Base-by-base conservation (phyloP, 2,888 invertebrate species). In the Seira sanloemensis region DNA sequence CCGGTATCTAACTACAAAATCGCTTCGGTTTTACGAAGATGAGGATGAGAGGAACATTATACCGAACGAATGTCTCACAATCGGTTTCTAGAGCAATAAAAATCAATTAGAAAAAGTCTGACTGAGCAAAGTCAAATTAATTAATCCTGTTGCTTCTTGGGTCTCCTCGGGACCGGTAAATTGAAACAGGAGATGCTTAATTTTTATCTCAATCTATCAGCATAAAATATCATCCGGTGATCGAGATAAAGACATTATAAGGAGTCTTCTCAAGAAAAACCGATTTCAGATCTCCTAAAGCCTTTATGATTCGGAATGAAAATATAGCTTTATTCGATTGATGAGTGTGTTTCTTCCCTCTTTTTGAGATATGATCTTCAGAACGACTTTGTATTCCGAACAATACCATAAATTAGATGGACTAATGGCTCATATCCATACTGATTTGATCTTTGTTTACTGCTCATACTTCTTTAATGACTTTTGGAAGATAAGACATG, bases 381-480 rank as follows among this genome's bases (percentile, higher is more conserved):
- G 62, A 71, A 76, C 68, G 71, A 50, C 75, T 37, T 62, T 62
- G 7, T 76, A 76, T 37, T 76, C 50, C 24, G 37, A 76, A 46
- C 67, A 67, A 37, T 62, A 62, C 67, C 67, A 78, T 83, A 83
- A 83, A 83, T 83, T 71, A 83, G 62, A 50, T 37, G 27, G 23
- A 58, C 78, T 83, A 83, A 83, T 83, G 83, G 78, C 74, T 83
- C 74, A 18, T 62, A 62, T 62, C 21, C 62, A n/a, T 9, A 21
- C 7, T 62, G 62, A 62, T 62, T 62, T 21, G 62, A 62, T 62
- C 62, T 19, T 62, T 21, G 26, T n/a, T 62, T 73, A 23, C 16
- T 27, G 12, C 46, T 74, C 24, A 74, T 74, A 16, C 19, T 37
- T 4, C 37, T 62, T 65, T 62, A 62, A 62, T 62, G 62, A 62